Base-by-base conservation (phyloP, 1,140 invertebrate species). In the Cotesia vestalis region DNA sequence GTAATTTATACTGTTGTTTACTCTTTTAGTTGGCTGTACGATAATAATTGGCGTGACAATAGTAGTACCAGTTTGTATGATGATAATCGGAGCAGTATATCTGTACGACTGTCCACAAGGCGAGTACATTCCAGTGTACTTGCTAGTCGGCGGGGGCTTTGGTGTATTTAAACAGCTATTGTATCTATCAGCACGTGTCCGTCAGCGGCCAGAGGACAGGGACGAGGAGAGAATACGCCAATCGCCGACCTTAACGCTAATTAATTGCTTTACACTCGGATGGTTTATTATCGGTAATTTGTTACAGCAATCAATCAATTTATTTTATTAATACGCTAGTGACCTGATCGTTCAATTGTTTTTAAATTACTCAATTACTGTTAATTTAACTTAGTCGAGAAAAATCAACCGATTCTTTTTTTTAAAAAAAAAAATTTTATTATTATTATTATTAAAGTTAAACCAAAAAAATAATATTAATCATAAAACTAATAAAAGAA, bases 101-200 rank as follows among this genome's bases (percentile, higher is more conserved):
- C 81, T 92, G 61, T 80, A 92, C 76, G 89, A 92, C 52, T 93
- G 92, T 80, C 90, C 89, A 8, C 89, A 90, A 77, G 90, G 91
- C 75, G 87, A 89, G 80, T 91, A 91, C 78, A 92, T 93, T 82
- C 91, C 92, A 4, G 88, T 92, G 34, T 93, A 92, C 83, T 86
- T 93, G 75, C 81, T 92, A 74, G 91, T 93, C 72, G 91, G 90
- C 76, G 91, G 91, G 82, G 81, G 81, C 78, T 82, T 92, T 78
- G 90, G 90, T 4, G 85, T 91, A 59, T 78, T 91, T 35, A 91
- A 91, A 76, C 91, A 91, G 78, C 75, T 91, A 6, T 78, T 91
- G 35, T 88, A 90, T 79, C 82, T 91, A n/a, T 87, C 86, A 6
- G 83, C 86, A 34, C 80, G 88, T 75, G 86, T 88, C 40, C 80